Percentiles rank a stretch among this genome's conserved stretches.
phyloP scores from a whole-genome alignment of 2,797 vertebrate species.

The Morus bassanus region DNA sequence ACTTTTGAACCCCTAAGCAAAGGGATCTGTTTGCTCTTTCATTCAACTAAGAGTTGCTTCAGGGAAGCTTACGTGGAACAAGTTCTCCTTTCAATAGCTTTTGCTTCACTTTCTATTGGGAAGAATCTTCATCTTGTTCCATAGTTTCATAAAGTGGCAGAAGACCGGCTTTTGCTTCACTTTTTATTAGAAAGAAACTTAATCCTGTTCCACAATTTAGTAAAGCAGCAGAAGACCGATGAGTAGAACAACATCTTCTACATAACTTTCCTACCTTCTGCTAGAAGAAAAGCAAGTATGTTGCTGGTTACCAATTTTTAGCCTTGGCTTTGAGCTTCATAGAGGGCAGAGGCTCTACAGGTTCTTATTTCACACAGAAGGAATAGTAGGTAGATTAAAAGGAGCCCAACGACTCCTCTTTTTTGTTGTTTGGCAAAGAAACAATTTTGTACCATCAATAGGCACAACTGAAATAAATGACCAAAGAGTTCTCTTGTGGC shows the following conservation, averaged over 20 bases:
- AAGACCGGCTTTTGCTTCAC: background rate
- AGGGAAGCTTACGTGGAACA: background rate
- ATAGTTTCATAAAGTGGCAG: too few relatives aligned
- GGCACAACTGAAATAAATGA: background rate
- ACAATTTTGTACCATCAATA: background rate
- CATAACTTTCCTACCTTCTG: background rate
- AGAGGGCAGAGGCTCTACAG: background rate
- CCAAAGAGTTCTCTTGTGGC: background rate
- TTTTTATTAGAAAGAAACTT: background rate
- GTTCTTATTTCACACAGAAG: background rate
- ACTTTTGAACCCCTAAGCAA: background rate
- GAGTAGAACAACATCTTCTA: background rate
- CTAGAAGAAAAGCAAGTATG: background rate
- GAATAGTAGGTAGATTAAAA: background rate
- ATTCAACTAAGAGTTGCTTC: background rate
- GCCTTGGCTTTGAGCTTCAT: background rate
- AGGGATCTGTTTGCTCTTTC: background rate
- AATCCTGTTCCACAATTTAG: background rate
- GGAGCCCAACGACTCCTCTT: background rate
- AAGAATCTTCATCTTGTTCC: too few relatives aligned
- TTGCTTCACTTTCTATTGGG: background rate
- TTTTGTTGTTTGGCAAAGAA: background rate
- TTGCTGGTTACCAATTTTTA: background rate
- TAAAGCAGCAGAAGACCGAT: background rate
- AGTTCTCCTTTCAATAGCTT: background rate